Conservation (phyloP, 2,797 vertebrate genomes). For the Pogonophryne albipinna region DNA sequence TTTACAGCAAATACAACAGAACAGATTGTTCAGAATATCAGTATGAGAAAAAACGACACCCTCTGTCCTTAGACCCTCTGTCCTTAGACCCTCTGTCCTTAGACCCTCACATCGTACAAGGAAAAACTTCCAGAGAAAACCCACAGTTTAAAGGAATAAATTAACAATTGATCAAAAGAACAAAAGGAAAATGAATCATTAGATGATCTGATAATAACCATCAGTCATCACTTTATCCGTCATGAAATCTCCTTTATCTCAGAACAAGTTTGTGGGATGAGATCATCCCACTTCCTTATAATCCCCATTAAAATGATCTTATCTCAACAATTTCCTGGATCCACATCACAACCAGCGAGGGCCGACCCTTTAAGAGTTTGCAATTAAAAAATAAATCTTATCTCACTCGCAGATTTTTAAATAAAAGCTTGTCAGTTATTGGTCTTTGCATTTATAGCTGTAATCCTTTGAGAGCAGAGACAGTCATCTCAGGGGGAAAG, state of each 20-base stretch:
- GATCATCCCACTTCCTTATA: not conserved
- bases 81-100: no score
- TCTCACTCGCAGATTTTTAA: no score
- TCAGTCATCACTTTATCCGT: not conserved
- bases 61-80: no score
- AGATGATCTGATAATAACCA: not conserved
- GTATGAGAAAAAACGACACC: no score
- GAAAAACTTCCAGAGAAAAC: no score
- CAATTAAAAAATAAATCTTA: not conserved
- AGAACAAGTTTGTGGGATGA: conserved; percentile 16
- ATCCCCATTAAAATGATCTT: not conserved
- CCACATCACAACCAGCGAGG: conserved; percentile 6
- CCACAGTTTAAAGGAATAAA: no score
- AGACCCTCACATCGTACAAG: no score
- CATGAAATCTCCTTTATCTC: conserved; percentile 20
- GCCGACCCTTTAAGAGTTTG: not conserved
- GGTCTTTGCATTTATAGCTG: not conserved
- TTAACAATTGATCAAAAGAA: not conserved
- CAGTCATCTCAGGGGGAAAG: not conserved
- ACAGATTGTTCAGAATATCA: no score
- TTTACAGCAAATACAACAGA: no score
- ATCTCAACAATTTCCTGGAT: conserved; percentile 19
- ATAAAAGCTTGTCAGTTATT: not conserved
- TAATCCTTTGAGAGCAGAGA: conserved; percentile 8
- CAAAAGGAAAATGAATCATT: no score